Evolutionary conservation across 1,140 invertebrate species (phyloP), one percentile per base, ranked within the genome.

Genomic region (Physella acuta): DNA sequence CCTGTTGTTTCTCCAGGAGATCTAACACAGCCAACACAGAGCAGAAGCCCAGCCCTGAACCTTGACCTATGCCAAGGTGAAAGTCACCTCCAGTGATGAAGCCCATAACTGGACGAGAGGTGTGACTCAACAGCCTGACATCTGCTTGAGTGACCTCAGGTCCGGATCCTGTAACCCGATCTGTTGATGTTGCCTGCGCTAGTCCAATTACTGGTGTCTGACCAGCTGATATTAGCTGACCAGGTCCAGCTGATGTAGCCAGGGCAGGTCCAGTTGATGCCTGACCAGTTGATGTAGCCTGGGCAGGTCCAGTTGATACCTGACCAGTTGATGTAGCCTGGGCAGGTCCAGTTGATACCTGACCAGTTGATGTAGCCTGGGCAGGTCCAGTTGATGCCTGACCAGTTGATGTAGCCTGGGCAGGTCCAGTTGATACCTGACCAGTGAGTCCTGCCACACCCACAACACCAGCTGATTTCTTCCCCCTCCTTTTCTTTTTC

Each of bases 51-150:
- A 77, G 39, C 14, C 78, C 80, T 51, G 66, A 51, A 0, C 79
- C 82, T 52, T 73, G 70, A 16, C 82, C 82, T 53, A 66, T 60
- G 24, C 70, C 88, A 72, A 90, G 90, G 74, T 89, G 90, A 79
- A 90, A 94, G 37, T 87, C 88, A 33, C 91, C 92, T 71, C 88
- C 84, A 49, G 85, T 87, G 14, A 93, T 77, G 83, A 90, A 94
- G 53, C 93, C 93, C 74, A 93, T 89, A 2, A 91, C 85, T 81
- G 91, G 86, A 75, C 92, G 72, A 60, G 30, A 68, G 30, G 28
- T 67, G 44, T 52, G 30, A 36, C 20, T 24, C 1, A 64, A 28
- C n/a, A 64, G 11, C 8, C 1, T 3, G 28, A 44, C 11, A 2
- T 62, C 39, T 62, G 20, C n/a, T n/a, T n/a, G n/a, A n/a, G n/a